Base-by-base conservation (phyloP, 2,888 invertebrate species). In the Drosophila leonis region DNA sequence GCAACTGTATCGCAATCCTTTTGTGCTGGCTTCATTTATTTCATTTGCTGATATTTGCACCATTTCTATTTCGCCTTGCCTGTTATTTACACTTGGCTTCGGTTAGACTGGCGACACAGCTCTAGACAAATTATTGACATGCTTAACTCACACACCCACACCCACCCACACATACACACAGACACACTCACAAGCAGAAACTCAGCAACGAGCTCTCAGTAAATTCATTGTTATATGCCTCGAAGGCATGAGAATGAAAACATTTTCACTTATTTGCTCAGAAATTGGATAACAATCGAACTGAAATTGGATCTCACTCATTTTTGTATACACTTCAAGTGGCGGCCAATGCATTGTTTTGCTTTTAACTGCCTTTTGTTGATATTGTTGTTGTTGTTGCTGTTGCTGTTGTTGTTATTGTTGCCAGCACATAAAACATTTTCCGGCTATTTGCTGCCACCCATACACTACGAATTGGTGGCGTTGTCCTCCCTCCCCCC, bases 271-370 rank as follows among this genome's bases (percentile, higher is more conserved):
- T 89, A 90, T 90, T 91, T 90, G 85, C 85, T 75, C 72, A 72
- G 83, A 92, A 92, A 92, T 92, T 92, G 92, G 91, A 92, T 92
- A 92, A 92, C 91, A 92, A 92, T 92, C 92, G 92, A 91, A 91
- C 82, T 90, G 90, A 92, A 92, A 92, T 92, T 92, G 90, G 92
- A 92, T 92, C 91, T 92, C 79, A 91, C 88, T 91, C 88, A 91
- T 92, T 92, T 90, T 87, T 83, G 77, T 78, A 77, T 80, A 86
- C 79, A 79, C 70, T 78, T 75, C 51, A 74, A 71, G 59, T 57
- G 74, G 65, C 66, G 67, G 61, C 61, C 64, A 70, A 72, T 75
- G 82, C 82, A 78, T 87, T 88, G 85, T 87, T 88, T 85, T 82
- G 90, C 78, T 88, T 90, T 89, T 88, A 88, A 83, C 83, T 82